Evolutionary conservation across 2,113 vertebrate genomes (phyloP), one percentile per base, ranked within the genome.

Genomic region (Nesoenas mayeri): DNA sequence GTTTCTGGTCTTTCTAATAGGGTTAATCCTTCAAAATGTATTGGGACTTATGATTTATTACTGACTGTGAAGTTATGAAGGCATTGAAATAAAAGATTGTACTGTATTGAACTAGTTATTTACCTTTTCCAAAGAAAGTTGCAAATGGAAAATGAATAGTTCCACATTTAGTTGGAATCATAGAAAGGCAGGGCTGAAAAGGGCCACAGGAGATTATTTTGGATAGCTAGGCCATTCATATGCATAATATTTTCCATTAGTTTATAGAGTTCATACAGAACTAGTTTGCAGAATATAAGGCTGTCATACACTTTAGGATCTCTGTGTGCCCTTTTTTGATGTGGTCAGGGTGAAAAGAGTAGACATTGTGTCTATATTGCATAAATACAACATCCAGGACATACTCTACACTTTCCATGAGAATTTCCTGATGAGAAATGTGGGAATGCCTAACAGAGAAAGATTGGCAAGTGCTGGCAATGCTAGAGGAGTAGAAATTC

Each of bases 21-120:
- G 2, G 11, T 10, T 66, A 42, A 9, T 53, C 22, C 19, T 85
- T 82, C 29, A 57, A 82, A 74, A 79, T 15, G 10, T 8, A 19
- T 50, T 56, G 14, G 19, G 12, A 81, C 4, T 47, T 78, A 60
- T 50, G 8, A 47, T 50, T 22, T 50, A 2, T 42, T 58, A 60
- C 29, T 40, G 34, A 65, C 14, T 47, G 32, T 36, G 31, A 71
- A 48, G 34, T 79, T 71, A 48, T 8, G 12, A 80, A 72, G 11
- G 19, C 7, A 44, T 9, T 22, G 25, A 71, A 79, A 91, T 73
- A 32, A 56, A 66, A 50, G 4, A 60, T 12, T 61, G 21, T 47
- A 3, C 2, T 16, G 3, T 4, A 60, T 12, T 61, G 21, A 51
- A 3, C 2, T 16, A 3, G 1, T 31, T 62, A 51, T 54, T 51